These are phyloP conservation scores for Pseudorectes ferrugineus DNA, from an alignment of 2,113 vertebrate species.

Conservation along the genomic window DNA sequence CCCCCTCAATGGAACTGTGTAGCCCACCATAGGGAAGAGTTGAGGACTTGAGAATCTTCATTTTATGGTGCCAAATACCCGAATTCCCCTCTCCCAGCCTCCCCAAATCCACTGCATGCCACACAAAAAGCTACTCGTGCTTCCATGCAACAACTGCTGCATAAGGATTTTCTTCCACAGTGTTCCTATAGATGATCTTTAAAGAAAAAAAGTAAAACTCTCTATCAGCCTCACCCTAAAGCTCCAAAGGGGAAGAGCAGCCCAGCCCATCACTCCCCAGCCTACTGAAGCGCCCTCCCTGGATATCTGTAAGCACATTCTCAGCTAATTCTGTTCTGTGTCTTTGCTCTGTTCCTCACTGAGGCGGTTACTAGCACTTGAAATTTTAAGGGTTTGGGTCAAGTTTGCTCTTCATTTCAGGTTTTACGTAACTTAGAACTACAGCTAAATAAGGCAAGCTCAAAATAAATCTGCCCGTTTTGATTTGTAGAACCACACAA, in stretches of 20 bases:
- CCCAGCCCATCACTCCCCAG: background rate
- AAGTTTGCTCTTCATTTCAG: background rate
- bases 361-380: background rate
- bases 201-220: background rate
- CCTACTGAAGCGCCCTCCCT: background rate
- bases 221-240: background rate
- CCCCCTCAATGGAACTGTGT: accelerated
- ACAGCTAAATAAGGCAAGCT: background rate
- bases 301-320: background rate
- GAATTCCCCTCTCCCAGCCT: background rate
- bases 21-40: background rate
- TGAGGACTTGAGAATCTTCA: background rate
- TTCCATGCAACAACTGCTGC: background rate
- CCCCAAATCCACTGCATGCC: background rate
- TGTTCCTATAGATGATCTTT: background rate
- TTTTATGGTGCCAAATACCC: background rate
- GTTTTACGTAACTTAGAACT: background rate
- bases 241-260: background rate
- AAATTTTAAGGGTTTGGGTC: background rate
- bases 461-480: background rate
- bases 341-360: background rate
- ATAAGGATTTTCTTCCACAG: background rate
- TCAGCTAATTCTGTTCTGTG: background rate
- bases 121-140: background rate
- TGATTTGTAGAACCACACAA: background rate